Evolutionary conservation across 1,140 invertebrate species (phyloP).

Genomic region (Odontomachus brunneus): DNA sequence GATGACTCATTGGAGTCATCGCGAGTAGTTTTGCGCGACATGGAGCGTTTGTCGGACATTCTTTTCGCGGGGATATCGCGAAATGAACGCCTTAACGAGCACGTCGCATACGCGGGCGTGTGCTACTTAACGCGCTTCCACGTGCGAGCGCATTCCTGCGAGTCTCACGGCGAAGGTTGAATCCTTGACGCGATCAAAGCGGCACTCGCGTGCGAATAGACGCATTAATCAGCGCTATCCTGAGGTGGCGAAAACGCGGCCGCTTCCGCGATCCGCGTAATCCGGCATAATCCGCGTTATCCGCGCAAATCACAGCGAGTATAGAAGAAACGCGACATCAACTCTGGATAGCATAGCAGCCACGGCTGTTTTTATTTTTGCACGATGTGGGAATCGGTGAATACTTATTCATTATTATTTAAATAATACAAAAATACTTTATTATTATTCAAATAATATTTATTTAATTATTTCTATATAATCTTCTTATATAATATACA

Average conservation of each 20-base stretch:
- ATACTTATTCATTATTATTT: background rate
- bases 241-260: constrained; percentile 42
- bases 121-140: constrained; percentile 55
- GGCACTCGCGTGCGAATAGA: constrained; percentile 24
- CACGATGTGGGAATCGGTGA: too few species aligned
- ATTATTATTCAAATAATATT: background rate
- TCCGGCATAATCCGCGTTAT: constrained; percentile 24
- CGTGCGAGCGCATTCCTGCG: constrained; percentile 54
- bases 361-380: too few species aligned
- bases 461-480: background rate
- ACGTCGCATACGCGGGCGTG: constrained; percentile 40
- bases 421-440: background rate
- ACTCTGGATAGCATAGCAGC: too few species aligned
- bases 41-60: background rate
- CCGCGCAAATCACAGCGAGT: background rate
- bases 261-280: constrained; percentile 1
- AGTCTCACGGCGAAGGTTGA: constrained; percentile 31
- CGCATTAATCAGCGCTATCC: constrained; percentile 35
- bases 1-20: too few species aligned
- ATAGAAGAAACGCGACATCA: background rate
- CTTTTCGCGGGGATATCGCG: constrained; percentile 40
- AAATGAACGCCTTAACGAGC: constrained; percentile 49
- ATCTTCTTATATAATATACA: too few species aligned
- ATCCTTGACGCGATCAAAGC: constrained; percentile 56
- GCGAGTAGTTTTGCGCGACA: background rate